Percentiles rank a stretch among this genome's conserved stretches.
phyloP scores from a whole-genome alignment of 1,140 invertebrate species.

The Drosophila arawakana region DNA sequence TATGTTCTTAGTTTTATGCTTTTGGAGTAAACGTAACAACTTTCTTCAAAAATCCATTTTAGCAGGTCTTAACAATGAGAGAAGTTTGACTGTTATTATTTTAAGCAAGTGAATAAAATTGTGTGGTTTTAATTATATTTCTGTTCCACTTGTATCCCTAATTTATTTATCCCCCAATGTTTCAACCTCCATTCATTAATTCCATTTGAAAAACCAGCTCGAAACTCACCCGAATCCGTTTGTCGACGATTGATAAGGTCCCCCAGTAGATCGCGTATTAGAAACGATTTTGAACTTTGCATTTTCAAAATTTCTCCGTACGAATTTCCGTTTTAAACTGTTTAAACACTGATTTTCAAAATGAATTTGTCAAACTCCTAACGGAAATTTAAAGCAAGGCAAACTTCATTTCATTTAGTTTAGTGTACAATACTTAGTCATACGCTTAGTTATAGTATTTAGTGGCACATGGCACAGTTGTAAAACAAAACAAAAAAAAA shows the following conservation, averaged over 20 bases:
- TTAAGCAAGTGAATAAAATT: no score
- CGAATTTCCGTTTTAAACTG: not conserved
- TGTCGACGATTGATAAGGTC: conserved; percentile 88
- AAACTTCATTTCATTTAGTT: conserved; percentile 84
- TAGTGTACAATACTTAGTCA: not conserved
- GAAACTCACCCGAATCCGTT: conserved; percentile 66
- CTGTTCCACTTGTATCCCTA: no score
- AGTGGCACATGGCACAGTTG: conserved; percentile 3
- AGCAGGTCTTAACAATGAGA: no score
- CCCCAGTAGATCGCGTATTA: conserved; percentile 90
- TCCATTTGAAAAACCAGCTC: no score
- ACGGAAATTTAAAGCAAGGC: conserved; percentile 2
- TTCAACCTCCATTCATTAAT: no score
- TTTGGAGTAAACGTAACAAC: no score
- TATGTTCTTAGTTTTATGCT: no score
- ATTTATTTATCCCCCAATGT: no score
- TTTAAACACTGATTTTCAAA: not conserved
- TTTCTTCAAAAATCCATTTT: no score
- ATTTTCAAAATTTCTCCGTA: conserved; percentile 84
- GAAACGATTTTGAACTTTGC: conserved; percentile 90
- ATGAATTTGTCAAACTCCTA: not conserved
- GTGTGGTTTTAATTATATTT: no score
- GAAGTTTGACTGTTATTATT: no score
- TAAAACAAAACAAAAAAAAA: not conserved
- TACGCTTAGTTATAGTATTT: not conserved